Evolutionary conservation across 2,113 vertebrate species (phyloP).

Genomic region (Fukomys damarensis): DNA sequence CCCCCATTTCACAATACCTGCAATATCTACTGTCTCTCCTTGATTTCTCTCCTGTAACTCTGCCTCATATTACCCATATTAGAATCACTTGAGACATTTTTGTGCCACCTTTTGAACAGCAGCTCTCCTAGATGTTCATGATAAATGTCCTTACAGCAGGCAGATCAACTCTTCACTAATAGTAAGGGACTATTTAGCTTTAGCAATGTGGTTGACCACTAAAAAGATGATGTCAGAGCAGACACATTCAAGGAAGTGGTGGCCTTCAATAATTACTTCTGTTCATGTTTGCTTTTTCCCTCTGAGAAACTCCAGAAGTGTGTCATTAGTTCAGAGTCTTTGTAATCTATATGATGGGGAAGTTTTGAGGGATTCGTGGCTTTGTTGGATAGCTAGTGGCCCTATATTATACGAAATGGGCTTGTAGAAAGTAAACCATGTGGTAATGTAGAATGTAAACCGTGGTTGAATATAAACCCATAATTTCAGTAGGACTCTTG

Average conservation of each 20-base stretch:
- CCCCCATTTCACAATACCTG: not conserved
- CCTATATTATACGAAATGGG: not conserved
- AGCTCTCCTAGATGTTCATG: no score
- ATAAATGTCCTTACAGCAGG: not conserved
- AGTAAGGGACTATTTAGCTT: not conserved
- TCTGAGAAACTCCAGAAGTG: not conserved
- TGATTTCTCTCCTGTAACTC: not conserved
- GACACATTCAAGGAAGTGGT: not conserved
- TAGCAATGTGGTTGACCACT: not conserved
- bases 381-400: not conserved
- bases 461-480: no score
- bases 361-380: no score
- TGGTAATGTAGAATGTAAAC: no score
- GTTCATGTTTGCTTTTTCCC: not conserved
- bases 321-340: not conserved
- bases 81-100: no score
- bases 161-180: not conserved
- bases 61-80: no score
- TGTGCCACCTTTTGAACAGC: no score
- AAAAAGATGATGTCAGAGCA: not conserved
- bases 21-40: not conserved
- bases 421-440: not conserved
- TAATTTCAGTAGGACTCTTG: not conserved
- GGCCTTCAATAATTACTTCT: not conserved
- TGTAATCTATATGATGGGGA: not conserved